These are phyloP conservation scores for Argentina silus DNA, from an alignment of 2,797 vertebrate species.

Conservation along the genomic window DNA sequence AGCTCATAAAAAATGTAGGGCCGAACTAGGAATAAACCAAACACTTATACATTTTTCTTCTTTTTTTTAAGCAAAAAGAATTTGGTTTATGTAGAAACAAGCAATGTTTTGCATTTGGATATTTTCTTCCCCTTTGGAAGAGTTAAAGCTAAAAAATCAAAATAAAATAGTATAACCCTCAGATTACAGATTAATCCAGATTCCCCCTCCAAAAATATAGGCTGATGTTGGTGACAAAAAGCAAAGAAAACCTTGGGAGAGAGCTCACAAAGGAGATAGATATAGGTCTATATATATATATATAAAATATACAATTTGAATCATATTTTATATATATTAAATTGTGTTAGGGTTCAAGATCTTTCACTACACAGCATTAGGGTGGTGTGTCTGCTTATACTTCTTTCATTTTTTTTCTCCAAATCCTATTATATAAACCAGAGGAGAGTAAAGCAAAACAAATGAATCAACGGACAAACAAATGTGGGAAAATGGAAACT, in stretches of 20 bases:
- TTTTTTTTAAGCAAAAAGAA: conserved; percentile 82
- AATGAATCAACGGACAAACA: conserved; percentile 65
- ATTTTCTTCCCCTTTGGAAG: conserved; percentile 81
- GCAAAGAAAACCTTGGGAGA: conserved; percentile 58
- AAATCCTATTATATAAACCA: conserved; percentile 80
- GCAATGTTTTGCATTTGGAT: conserved; percentile 88
- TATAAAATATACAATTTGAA: conserved; percentile 75
- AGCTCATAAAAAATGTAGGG: conserved; percentile 18
- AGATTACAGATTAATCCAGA: conserved; percentile 55
- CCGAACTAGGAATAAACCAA: conserved; percentile 75
- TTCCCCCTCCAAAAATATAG: conserved; percentile 51
- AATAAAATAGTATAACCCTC: conserved; percentile 51
- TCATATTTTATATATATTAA: conserved; percentile 75
- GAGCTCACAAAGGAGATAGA: conserved; percentile 84
- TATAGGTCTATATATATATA: conserved; percentile 81
- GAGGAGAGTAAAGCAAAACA: conserved; percentile 66
- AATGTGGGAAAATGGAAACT: conserved; percentile 70
- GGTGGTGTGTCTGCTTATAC: conserved; percentile 64
- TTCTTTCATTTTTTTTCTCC: conserved; percentile 65
- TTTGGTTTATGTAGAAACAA: conserved; percentile 94
- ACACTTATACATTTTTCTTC: conserved; percentile 78
- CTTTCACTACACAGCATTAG: conserved; percentile 84
- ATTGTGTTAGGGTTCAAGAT: conserved; percentile 70
- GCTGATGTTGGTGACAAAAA: conserved; percentile 78
- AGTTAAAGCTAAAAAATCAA: conserved; percentile 84